Evolutionary conservation across 2,797 vertebrate genomes (phyloP).

Genomic region (Melanotaenia trifasciata): DNA sequence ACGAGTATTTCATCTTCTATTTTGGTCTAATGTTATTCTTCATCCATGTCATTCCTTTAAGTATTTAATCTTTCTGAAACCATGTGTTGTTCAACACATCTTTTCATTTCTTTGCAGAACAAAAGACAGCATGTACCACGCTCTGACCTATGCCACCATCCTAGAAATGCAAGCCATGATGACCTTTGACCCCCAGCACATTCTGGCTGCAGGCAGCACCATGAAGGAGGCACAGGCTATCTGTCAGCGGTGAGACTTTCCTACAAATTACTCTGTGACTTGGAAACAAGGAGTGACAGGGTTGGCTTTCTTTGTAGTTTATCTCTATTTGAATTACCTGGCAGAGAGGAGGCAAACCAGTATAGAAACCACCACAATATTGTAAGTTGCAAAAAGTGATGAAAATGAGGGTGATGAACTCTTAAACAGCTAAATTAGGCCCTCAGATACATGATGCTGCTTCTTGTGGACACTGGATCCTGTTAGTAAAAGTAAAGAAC

Average conservation of each 20-base stretch:
- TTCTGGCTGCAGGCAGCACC: constrained; percentile 91
- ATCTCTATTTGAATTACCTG: neutral
- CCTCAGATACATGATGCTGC: neutral
- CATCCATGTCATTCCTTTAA: no score
- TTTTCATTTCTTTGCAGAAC: constrained; percentile 81
- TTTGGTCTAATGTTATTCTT: no score
- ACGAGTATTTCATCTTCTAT: neutral
- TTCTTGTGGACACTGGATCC: constrained; percentile 2
- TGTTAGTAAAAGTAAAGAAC: constrained; percentile 17
- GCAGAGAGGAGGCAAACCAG: neutral
- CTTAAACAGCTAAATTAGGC: neutral
- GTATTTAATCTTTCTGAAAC: neutral
- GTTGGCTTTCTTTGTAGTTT: constrained; percentile 4
- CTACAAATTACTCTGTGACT: neutral
- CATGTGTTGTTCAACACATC: neutral
- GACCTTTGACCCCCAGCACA: constrained; percentile 96
- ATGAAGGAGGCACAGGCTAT: constrained; percentile 96
- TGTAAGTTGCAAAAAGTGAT: neutral
- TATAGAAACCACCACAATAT: neutral
- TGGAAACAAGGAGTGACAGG: constrained; percentile 5
- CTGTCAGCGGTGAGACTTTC: constrained; percentile 88
- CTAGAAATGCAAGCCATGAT: constrained; percentile 99
- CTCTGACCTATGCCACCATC: constrained; percentile 95
- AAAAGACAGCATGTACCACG: constrained; percentile 98
- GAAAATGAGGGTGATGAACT: neutral